Evolutionary conservation across 2,888 invertebrate genomes (phyloP).

Genomic region (Mesopsocus fuscifrons): DNA sequence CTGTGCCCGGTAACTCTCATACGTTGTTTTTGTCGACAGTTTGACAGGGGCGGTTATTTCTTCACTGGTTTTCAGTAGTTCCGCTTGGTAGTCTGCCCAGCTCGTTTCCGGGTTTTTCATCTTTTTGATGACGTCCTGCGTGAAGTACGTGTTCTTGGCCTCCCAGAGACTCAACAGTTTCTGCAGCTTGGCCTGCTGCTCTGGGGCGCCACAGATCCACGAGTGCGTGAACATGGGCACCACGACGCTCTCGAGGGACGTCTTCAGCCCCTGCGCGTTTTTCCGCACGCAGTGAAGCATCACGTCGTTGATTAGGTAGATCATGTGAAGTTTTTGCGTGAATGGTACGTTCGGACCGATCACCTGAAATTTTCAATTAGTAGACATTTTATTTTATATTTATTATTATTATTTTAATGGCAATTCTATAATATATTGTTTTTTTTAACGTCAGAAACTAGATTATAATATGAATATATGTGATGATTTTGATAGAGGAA

Average conservation of each 20-base stretch:
- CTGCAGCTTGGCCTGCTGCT: slow-evolving; percentile 76
- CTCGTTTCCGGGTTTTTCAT: slow-evolving; percentile 72
- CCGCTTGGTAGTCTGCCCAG: slow-evolving; percentile 78
- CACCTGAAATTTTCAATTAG: too few species aligned
- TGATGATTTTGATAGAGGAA: too few species aligned
- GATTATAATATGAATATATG: too few species aligned
- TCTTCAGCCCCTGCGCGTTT: slow-evolving; percentile 83
- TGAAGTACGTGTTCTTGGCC: slow-evolving; percentile 81
- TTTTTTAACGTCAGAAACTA: too few species aligned
- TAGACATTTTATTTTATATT: too few species aligned
- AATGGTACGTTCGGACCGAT: slow-evolving; percentile 32
- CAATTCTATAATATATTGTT: too few species aligned
- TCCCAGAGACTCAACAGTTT: slow-evolving; percentile 94
- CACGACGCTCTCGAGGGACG: slow-evolving; percentile 84
- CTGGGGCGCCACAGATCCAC: slow-evolving; percentile 67
- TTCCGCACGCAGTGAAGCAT: slow-evolving; percentile 94
- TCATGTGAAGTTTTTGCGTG: slow-evolving; percentile 86
- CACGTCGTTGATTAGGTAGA: slow-evolving; percentile 97
- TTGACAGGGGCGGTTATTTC: slow-evolving; percentile 56
- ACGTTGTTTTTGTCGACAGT: slow-evolving; percentile 62
- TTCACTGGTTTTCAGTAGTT: slow-evolving; percentile 61
- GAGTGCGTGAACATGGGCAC: slow-evolving; percentile 92
- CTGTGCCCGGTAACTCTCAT: slow-evolving; percentile 78
- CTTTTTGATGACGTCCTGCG: slow-evolving; percentile 61
- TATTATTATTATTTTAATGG: too few species aligned